phyloP scores from a whole-genome alignment of 2,113 vertebrate genomes.

The Hypocryptadius cinnamomeus region DNA sequence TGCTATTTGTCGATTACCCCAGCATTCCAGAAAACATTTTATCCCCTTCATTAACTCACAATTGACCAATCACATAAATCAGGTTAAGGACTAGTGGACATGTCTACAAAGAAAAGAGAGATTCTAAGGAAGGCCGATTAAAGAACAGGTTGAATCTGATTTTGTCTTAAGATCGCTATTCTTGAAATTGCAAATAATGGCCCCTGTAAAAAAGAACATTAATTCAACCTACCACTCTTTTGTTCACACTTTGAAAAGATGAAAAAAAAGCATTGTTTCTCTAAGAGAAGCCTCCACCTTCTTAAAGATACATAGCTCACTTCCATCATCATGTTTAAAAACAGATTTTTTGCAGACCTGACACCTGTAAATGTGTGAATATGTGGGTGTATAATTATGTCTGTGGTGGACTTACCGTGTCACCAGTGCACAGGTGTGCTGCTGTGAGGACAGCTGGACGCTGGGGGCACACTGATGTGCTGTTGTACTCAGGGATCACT shows the following conservation, averaged over 20 bases:
- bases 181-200: conserved; percentile 11
- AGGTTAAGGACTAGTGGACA: conserved; percentile 44
- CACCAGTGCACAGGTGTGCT: neutral
- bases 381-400: neutral
- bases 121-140: conserved; percentile 12
- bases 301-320: neutral
- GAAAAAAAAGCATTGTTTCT: neutral
- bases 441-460: neutral
- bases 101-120: conserved; percentile 16
- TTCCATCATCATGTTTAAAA: neutral
- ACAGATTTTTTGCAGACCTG: neutral
- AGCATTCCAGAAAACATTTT: conserved; percentile 65
- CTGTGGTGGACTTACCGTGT: neutral
- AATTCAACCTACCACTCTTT: neutral
- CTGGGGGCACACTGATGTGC: neutral
- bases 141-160: conserved; percentile 35
- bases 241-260: neutral
- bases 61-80: conserved; percentile 62
- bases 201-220: neutral
- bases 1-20: conserved; percentile 45
- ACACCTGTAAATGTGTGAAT: neutral
- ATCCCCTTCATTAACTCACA: conserved; percentile 61
- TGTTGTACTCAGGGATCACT: accelerated
- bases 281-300: neutral
- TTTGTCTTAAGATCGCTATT: neutral